phyloP scores from a whole-genome alignment of 2,797 vertebrate genomes.

The Lithobates pipiens region DNA sequence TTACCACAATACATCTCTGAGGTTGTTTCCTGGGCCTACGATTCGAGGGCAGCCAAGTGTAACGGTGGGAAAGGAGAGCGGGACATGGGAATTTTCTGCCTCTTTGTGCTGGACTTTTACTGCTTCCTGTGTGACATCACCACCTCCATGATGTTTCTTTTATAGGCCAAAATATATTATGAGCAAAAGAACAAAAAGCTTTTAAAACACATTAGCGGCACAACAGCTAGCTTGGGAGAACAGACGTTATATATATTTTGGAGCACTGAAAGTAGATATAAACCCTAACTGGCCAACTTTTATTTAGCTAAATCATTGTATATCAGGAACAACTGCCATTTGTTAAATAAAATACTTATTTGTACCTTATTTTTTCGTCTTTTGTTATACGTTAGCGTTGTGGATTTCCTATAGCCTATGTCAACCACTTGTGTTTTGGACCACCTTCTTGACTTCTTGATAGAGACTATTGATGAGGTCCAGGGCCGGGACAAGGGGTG shows the following conservation, averaged over 20 bases:
- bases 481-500: too few relatives aligned
- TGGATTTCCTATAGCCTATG: too few relatives aligned
- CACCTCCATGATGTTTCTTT: conserved; percentile 37
- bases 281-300: not conserved
- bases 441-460: too few relatives aligned
- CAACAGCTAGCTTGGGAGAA: not conserved
- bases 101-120: conserved; percentile 40
- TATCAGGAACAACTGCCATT: too few relatives aligned
- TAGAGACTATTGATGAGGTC: too few relatives aligned
- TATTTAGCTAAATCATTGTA: too few relatives aligned
- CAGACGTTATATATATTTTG: not conserved
- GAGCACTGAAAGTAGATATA: not conserved
- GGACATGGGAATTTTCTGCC: conserved; percentile 30
- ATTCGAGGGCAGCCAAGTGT: conserved; percentile 48
- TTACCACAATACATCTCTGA: conserved; percentile 42
- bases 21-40: conserved; percentile 38
- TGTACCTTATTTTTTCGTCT: too few relatives aligned
- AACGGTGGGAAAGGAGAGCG: conserved; percentile 53
- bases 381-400: too few relatives aligned
- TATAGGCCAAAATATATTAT: conserved; percentile 3
- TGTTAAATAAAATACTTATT: too few relatives aligned
- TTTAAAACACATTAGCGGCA: not conserved
- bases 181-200: conserved; percentile 37
- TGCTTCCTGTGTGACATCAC: conserved; percentile 54
- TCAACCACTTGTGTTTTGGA: too few relatives aligned